A percentile compares a stretch with the other conserved stretches of the same genome.
Evolutionary conservation across 1,140 invertebrate species (phyloP).

Genomic region (Popillia japonica): DNA sequence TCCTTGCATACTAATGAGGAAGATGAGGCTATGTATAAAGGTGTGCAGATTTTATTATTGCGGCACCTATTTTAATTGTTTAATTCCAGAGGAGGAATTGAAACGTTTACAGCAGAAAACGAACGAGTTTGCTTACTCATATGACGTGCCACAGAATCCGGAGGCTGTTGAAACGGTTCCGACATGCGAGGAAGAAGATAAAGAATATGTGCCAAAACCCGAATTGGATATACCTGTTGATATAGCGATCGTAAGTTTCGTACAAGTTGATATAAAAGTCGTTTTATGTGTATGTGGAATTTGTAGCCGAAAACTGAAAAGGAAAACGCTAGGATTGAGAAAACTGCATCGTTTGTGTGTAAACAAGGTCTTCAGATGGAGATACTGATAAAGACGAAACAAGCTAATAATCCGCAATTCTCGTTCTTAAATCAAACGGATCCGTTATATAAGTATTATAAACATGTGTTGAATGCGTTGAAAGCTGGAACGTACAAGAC

Average conservation of each 20-base stretch:
- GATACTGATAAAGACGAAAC: slow-evolving; percentile 97
- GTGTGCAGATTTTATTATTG: slow-evolving; percentile 58
- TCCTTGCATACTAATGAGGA: slow-evolving; percentile 87
- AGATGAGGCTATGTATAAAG: slow-evolving; percentile 85
- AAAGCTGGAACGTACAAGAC: slow-evolving; percentile 78
- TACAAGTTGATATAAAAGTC: neutral
- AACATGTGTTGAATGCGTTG: slow-evolving; percentile 80
- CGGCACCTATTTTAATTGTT: neutral
- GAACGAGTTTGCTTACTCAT: slow-evolving; percentile 71
- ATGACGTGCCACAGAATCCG: slow-evolving; percentile 67
- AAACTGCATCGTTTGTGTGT: slow-evolving; percentile 94
- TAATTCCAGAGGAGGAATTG: slow-evolving; percentile 83
- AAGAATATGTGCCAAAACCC: slow-evolving; percentile 74
- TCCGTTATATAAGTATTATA: slow-evolving; percentile 89
- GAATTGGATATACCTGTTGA: slow-evolving; percentile 77
- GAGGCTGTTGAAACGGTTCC: slow-evolving; percentile 48
- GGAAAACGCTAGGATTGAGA: slow-evolving; percentile 93
- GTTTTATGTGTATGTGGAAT: too few species aligned
- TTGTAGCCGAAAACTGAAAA: slow-evolving; percentile 91
- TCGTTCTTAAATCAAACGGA: slow-evolving; percentile 90
- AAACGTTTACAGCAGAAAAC: slow-evolving; percentile 82
- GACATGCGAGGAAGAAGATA: slow-evolving; percentile 70
- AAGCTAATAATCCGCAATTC: slow-evolving; percentile 93
- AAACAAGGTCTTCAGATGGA: slow-evolving; percentile 97
- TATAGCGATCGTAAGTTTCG: slow-evolving; percentile 74